phyloP scores from a whole-genome alignment of 2,888 invertebrate species.

The Conistra vaccinii region DNA sequence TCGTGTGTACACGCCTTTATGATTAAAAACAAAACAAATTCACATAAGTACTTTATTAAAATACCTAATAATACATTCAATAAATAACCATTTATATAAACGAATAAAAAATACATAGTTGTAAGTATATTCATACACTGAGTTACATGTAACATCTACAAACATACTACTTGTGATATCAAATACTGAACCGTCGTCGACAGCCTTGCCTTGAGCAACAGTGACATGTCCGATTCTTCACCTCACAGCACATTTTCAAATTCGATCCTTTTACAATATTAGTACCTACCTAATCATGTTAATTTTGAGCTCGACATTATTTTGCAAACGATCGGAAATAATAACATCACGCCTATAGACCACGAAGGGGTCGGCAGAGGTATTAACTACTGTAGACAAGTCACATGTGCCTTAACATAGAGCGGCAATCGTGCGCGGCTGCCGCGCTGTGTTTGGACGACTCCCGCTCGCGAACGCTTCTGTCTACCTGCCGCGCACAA shows the following conservation, averaged over 20 bases:
- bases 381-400: too few species aligned
- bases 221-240: conserved; percentile 6
- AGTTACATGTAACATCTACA: conserved; percentile 43
- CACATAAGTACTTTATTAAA: conserved; percentile 45
- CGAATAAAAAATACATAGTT: conserved; percentile 37
- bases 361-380: too few species aligned
- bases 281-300: background rate
- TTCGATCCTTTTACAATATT: conserved; percentile 36
- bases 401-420: too few species aligned
- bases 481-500: too few species aligned
- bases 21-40: conserved; percentile 6
- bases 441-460: too few species aligned
- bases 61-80: conserved; percentile 28
- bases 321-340: too few species aligned
- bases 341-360: too few species aligned
- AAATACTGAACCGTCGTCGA: conserved; percentile 26
- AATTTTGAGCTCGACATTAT: conserved; percentile 10
- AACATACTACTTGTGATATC: conserved; percentile 27
- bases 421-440: too few species aligned
- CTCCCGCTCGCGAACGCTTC: too few species aligned
- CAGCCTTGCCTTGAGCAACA: conserved; percentile 28
- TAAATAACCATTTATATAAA: conserved; percentile 42
- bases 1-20: too few species aligned
- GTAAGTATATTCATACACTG: conserved; percentile 7
- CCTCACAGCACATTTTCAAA: conserved; percentile 28